A percentile compares a stretch with the other conserved stretches of the same genome.
These are phyloP conservation scores for Acrobasis repandana DNA, from an alignment of 2,888 invertebrate genomes.

Conservation along the genomic window DNA sequence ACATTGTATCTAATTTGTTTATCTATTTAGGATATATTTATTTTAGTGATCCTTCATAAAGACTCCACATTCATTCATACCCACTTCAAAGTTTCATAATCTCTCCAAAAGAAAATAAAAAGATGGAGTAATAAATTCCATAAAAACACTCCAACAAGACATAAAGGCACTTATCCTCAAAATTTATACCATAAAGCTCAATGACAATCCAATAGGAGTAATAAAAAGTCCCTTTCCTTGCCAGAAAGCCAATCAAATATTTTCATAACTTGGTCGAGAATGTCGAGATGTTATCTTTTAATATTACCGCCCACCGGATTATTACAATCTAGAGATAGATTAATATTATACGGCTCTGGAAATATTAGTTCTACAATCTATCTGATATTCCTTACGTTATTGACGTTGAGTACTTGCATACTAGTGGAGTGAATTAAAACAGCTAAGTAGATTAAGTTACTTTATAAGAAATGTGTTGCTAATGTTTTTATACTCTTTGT, in stretches of 20 bases:
- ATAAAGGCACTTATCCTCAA: conserved; percentile 30
- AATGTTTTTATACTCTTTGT: too few relatives aligned
- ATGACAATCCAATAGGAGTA: conserved; percentile 36
- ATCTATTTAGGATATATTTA: too few relatives aligned
- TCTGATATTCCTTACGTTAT: too few relatives aligned
- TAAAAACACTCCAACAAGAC: conserved; percentile 31
- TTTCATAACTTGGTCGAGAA: conserved; percentile 56
- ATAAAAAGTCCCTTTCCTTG: conserved; percentile 41
- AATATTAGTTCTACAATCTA: too few relatives aligned
- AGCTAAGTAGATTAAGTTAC: too few relatives aligned
- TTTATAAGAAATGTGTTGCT: too few relatives aligned
- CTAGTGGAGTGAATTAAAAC: too few relatives aligned
- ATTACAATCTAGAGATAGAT: conserved; percentile 6
- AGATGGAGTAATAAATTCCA: conserved; percentile 6
- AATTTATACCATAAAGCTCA: conserved; percentile 34
- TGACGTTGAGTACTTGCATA: too few relatives aligned
- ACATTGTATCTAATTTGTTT: too few relatives aligned
- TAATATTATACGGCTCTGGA: too few relatives aligned
- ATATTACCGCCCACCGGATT: conserved; percentile 35
- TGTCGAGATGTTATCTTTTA: conserved; percentile 66
- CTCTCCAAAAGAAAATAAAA: conserved; percentile 8
- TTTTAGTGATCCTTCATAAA: neutral
- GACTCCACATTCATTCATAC: neutral
- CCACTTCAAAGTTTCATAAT: conserved; percentile 4
- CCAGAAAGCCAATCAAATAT: conserved; percentile 64